Conservation (phyloP, 2,888 invertebrate genomes). For the Thymelicus lineola region DNA sequence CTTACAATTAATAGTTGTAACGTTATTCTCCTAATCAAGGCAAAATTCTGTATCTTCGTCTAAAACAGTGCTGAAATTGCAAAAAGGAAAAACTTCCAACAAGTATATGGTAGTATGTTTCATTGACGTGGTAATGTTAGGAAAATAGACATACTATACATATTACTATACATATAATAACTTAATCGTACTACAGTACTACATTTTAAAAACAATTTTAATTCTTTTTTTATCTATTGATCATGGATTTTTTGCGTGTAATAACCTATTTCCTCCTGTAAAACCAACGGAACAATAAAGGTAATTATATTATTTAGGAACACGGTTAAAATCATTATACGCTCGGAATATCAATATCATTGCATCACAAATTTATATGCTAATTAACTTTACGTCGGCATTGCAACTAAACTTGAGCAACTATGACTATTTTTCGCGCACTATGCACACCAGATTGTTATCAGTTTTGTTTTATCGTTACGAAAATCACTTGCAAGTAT, state of each 20-base stretch:
- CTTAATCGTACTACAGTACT: too few relatives aligned
- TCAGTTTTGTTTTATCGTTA: conserved; percentile 42
- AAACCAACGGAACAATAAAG: neutral
- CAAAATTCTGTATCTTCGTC: too few relatives aligned
- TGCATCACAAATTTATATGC: conserved; percentile 42
- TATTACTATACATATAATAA: too few relatives aligned
- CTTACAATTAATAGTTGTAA: neutral
- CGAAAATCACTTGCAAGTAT: conserved; percentile 33
- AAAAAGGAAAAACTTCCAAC: too few relatives aligned
- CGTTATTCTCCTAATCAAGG: neutral
- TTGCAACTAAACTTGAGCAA: conserved; percentile 36
- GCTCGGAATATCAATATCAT: conserved; percentile 34
- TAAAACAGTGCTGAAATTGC: too few relatives aligned
- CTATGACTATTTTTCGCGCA: conserved; percentile 41
- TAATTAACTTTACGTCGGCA: conserved; percentile 39
- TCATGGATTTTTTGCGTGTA: too few relatives aligned
- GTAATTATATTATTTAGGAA: conserved; percentile 45
- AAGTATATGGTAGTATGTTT: too few relatives aligned
- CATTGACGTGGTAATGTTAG: too few relatives aligned
- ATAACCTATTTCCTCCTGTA: too few relatives aligned
- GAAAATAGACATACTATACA: too few relatives aligned
- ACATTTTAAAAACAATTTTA: too few relatives aligned
- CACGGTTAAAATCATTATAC: conserved; percentile 35
- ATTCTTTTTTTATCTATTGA: too few relatives aligned
- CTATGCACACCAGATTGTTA: conserved; percentile 40